phyloP scores from a whole-genome alignment of 2,888 invertebrate species.

The Callinectes sapidus region DNA sequence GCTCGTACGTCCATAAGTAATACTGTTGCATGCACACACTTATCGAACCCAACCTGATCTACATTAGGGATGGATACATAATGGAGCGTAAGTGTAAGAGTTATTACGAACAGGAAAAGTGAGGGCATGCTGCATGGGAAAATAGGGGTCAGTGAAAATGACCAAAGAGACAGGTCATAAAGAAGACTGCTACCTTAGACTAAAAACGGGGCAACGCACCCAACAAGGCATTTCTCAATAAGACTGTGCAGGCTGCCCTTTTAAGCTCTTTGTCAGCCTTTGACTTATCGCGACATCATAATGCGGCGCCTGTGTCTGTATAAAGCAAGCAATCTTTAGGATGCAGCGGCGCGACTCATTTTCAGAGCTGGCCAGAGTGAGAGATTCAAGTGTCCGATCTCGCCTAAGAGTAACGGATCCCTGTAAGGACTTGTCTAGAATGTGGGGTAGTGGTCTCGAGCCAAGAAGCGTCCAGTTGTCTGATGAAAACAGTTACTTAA shows the following conservation, averaged over 20 bases:
- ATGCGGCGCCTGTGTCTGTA: not conserved
- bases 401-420: constrained; percentile 18
- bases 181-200: not conserved
- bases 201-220: not conserved
- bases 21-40: not conserved
- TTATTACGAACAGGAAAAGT: not conserved
- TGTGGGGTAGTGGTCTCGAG: constrained; percentile 23
- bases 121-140: not conserved
- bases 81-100: not conserved
- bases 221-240: constrained; percentile 31
- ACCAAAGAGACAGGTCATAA: not conserved
- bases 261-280: not conserved
- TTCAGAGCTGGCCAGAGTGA: not conserved
- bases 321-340: not conserved
- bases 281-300: constrained; percentile 20
- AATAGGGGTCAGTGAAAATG: not conserved
- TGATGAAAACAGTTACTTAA: constrained; percentile 24
- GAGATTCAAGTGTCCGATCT: constrained; percentile 5
- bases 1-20: not conserved
- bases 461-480: constrained; percentile 24
- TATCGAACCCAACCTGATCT: not conserved
- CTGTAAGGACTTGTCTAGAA: constrained; percentile 14
- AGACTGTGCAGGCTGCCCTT: not conserved
- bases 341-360: not conserved
- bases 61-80: not conserved